These are phyloP conservation scores for Euphydryas editha DNA, from an alignment of 2,888 invertebrate species.

Conservation along the genomic window DNA sequence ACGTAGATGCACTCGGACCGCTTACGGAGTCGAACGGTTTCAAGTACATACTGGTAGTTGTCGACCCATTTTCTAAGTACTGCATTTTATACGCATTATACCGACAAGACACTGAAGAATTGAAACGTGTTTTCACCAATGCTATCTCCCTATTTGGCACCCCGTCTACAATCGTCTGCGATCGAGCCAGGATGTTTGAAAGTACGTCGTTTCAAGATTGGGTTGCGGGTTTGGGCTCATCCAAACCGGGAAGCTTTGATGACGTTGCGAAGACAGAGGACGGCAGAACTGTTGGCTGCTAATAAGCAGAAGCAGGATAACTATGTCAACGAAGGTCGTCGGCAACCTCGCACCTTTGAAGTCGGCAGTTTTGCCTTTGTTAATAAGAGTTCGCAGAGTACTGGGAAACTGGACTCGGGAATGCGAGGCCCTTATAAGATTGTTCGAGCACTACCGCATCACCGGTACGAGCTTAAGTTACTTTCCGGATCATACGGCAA, in stretches of 20 bases:
- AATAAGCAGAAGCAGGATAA: constrained; percentile 31
- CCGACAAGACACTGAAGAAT: constrained; percentile 31
- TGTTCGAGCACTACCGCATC: constrained; percentile 12
- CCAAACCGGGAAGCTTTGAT: constrained; percentile 2
- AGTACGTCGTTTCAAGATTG: constrained; percentile 4
- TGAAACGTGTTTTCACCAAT: constrained; percentile 16
- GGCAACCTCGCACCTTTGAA: constrained; percentile 16
- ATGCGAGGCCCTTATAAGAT: constrained; percentile 41
- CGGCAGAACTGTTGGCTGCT: too few relatives aligned
- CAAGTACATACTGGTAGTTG: constrained; percentile 31
- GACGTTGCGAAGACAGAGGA: too few relatives aligned
- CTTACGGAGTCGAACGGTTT: constrained; percentile 34
- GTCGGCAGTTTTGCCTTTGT: constrained; percentile 40
- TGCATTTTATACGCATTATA: constrained; percentile 24
- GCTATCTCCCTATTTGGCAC: constrained; percentile 30
- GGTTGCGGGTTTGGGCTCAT: constrained; percentile 12
- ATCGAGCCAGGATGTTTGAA: constrained; percentile 25
- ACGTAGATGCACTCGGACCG: constrained; percentile 33
- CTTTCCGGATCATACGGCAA: constrained; percentile 37
- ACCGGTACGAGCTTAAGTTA: constrained; percentile 33
- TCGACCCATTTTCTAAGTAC: constrained; percentile 34
- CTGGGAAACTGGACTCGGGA: constrained; percentile 41
- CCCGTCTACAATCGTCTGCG: constrained; percentile 19
- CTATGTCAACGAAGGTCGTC: constrained; percentile 19
- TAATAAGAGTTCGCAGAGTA: constrained; percentile 34